Base-by-base conservation (phyloP, 2,888 invertebrate genomes). In the Scrobipalpa costella region DNA sequence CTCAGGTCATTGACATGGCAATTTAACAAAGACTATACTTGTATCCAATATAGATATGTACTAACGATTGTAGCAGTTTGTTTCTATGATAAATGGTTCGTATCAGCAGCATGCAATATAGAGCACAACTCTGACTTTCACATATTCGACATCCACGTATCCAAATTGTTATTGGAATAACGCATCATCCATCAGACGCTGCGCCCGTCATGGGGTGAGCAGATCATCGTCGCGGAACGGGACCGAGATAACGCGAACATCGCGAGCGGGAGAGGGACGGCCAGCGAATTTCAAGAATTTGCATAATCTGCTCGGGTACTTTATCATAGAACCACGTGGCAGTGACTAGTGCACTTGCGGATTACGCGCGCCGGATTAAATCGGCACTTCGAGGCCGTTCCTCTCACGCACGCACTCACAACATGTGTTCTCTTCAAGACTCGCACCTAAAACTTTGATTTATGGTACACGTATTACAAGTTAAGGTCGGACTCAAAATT, bases 241-340 rank as follows among this genome's bases (percentile, higher is more conserved):
- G 84, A 85, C 66, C 69, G 72, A 55, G 34, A 59, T 65, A 73
- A 68, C 68, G 67, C 63, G 38, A 34, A 55, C 63, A 69, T 71
- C 69, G 66, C 71, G 69, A 55, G 83, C 68, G 67, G 66, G 78
- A 89, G 73, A 71, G 77, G 77, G 85, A 86, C 68, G 73, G 77
- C 71, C 71, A 77, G 79, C 80, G 77, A 88, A 85, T 84, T 90
- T 87, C 79, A 83, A 86, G 84, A 86, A 91, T 91, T 91, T 91
- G 90, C 91, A 91, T 91, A 91, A 91, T 90, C 91, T 90, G 87
- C 81, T 82, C 76, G 85, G 85, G 90, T 80, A 91, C 89, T 91
- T 91, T 90, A 90, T 91, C 90, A 91, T 90, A 84, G 89, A 85
- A 90, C 89, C 91, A 91, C 91, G 91, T 91, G 91, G 88, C 86